Evolutionary conservation across 2,797 vertebrate species (phyloP).

Genomic region (Pangasius sanitwongsei): DNA sequence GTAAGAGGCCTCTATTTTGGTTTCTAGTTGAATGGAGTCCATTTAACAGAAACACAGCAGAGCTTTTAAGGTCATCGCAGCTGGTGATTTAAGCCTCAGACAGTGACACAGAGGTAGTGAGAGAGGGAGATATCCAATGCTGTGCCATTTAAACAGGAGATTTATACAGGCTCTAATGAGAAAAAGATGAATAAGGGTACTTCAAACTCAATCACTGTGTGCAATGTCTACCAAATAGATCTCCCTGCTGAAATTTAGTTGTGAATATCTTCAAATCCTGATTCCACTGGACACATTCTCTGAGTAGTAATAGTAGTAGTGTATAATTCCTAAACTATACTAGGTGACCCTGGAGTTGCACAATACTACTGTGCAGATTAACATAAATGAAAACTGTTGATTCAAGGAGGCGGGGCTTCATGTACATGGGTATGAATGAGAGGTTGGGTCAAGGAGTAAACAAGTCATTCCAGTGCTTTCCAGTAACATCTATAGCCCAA

Average conservation of each 20-base stretch:
- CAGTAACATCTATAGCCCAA: not conserved
- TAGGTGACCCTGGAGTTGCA: not conserved
- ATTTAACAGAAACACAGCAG: constrained; percentile 4
- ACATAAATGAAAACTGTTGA: not conserved
- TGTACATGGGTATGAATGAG: not conserved
- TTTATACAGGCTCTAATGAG: constrained; percentile 1
- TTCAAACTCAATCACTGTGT: not conserved
- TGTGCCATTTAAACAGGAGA: not conserved
- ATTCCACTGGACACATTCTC: not conserved
- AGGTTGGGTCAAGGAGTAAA: not conserved
- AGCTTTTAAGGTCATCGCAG: constrained; percentile 4
- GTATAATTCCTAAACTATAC: not conserved
- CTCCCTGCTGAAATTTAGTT: not conserved
- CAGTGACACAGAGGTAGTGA: not conserved
- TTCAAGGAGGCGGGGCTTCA: not conserved
- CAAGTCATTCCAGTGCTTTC: not conserved
- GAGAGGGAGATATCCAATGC: not conserved
- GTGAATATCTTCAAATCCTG: not conserved
- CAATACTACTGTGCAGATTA: not conserved
- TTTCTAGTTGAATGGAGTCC: not conserved
- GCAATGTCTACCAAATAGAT: not conserved
- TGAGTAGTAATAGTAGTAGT: not conserved
- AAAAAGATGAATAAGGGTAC: not conserved
- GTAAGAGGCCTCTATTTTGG: not conserved
- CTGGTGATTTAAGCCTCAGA: not conserved